Base-by-base conservation (phyloP, 2,797 vertebrate genomes). In the Notolepis coatsorum region DNA sequence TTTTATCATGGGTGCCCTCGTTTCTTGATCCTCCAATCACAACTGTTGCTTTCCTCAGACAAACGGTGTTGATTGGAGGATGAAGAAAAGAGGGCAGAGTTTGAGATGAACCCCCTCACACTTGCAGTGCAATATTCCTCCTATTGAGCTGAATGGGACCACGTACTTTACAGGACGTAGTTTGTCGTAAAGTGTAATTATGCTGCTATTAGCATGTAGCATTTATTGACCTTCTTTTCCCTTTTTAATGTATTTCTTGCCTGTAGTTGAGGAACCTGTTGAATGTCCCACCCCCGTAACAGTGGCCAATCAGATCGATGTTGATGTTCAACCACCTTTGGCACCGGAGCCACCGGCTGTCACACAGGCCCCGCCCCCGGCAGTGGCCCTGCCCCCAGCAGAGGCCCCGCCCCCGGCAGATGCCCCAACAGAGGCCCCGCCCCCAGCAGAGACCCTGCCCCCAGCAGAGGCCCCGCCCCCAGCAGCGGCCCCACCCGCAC, bases 221-320 rank as follows among this genome's bases (percentile, higher is more conserved):
- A 1, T 41, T 41, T 13, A 39, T 42, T 20, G 39, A 18, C 39
- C 8, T 42, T n/a, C 17, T 18, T 18, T 42, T 15, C 20, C 15
- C 17, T 4, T 17, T 7, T 7, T 18, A n/a, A n/a, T 56, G 46
- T 39, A 5, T 13, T 50, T 50, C 39, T 15, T 67, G 23, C 3
- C 17, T 61, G 67, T 73, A 97, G 96, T 98, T 63, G 95, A 96
- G 56, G 93, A 96, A 78, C 86, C 84, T 60, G 91, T 86, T 10
- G 88, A 95, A 65, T 66, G 85, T 1, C 39, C 70, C 2, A 20
- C 45, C 37, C 65, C 68, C 0, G 59, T 62, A n/a, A 61, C 69
- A 33, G 65, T 54, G n/a, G 64, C 86, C 25, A 24, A 62, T 68
- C 55, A 77, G 0, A 18, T 54, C 10, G 46, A 61, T 33, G 38